Percentiles rank a stretch among this genome's conserved stretches.
Evolutionary conservation across 2,797 vertebrate genomes (phyloP).

Genomic region (Muraenolepis orangiensis): DNA sequence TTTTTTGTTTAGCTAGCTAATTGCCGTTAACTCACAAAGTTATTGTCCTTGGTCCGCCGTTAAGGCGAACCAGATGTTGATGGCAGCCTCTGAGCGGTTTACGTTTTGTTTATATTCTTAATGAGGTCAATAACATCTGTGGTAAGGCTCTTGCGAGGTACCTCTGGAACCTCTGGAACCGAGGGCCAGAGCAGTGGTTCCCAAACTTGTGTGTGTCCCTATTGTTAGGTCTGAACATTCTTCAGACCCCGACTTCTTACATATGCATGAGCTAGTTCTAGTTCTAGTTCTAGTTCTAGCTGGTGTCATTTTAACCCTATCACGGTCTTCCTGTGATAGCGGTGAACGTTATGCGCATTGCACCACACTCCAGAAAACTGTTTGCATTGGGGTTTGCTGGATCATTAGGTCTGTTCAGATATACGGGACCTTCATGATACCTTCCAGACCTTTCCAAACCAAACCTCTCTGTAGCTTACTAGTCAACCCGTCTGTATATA

Average conservation of each 20-base stretch:
- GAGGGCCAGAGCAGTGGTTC: not conserved
- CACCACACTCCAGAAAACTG: not conserved
- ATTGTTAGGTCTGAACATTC: not conserved
- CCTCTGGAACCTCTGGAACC: too few relatives aligned
- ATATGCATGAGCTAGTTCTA: not conserved
- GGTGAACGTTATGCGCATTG: not conserved
- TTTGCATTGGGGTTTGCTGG: not conserved
- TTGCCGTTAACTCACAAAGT: not conserved
- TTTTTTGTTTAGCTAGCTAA: constrained; percentile 1
- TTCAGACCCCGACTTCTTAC: not conserved
- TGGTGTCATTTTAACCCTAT: not conserved
- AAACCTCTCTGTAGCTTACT: not conserved
- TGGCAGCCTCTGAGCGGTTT: not conserved
- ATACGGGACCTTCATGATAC: not conserved
- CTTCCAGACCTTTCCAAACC: not conserved
- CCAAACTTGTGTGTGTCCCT: not conserved
- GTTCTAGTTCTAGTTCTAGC: not conserved
- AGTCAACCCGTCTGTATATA: too few relatives aligned
- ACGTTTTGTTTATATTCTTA: not conserved
- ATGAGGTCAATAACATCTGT: not conserved
- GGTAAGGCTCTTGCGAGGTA: not conserved
- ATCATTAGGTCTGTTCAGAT: not conserved
- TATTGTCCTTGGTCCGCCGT: not conserved
- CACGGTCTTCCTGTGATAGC: not conserved
- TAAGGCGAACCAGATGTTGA: not conserved